These are phyloP conservation scores for Ceratina australensis DNA, from an alignment of 1,140 invertebrate species.

Conservation along the genomic window DNA sequence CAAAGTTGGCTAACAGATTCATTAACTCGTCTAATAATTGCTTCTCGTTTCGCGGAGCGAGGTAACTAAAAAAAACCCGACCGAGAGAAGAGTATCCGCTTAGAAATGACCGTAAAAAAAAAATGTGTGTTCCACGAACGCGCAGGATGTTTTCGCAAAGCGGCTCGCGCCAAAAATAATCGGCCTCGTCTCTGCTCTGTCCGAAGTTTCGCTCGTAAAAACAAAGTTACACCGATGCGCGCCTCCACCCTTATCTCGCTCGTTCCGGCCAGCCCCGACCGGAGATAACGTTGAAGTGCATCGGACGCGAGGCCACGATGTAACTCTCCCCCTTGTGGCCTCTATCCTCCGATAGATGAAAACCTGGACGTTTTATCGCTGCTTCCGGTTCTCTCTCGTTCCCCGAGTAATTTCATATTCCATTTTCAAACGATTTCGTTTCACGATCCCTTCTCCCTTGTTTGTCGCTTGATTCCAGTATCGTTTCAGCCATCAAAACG, in stretches of 20 bases:
- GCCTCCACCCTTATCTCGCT: conserved; percentile 61
- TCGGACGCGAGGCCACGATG: background rate
- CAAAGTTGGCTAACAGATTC: background rate
- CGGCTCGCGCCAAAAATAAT: conserved; percentile 68
- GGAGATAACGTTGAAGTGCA: conserved; percentile 43
- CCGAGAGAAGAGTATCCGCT: too few relatives aligned
- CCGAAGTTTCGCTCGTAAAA: conserved; percentile 66
- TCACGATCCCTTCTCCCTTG: too few relatives aligned
- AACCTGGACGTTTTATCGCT: conserved; percentile 30
- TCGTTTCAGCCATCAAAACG: too few relatives aligned
- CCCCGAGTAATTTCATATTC: too few relatives aligned
- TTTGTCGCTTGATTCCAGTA: too few relatives aligned
- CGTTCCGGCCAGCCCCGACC: conserved; percentile 53
- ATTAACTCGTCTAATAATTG: background rate
- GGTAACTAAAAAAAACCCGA: too few relatives aligned
- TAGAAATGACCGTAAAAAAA: conserved; percentile 34
- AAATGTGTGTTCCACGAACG: conserved; percentile 61
- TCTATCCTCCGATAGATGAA: conserved; percentile 34
- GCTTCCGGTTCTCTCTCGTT: background rate
- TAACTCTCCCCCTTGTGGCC: background rate
- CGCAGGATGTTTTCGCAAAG: conserved; percentile 68
- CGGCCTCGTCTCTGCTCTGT: conserved; percentile 35
- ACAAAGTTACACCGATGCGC: conserved; percentile 54
- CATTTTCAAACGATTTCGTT: too few relatives aligned
- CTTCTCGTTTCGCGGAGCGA: too few relatives aligned